A percentile compares a stretch with the other conserved stretches of the same genome.
phyloP scores from a whole-genome alignment of 1,140 invertebrate species.

The Phortica variegata region DNA sequence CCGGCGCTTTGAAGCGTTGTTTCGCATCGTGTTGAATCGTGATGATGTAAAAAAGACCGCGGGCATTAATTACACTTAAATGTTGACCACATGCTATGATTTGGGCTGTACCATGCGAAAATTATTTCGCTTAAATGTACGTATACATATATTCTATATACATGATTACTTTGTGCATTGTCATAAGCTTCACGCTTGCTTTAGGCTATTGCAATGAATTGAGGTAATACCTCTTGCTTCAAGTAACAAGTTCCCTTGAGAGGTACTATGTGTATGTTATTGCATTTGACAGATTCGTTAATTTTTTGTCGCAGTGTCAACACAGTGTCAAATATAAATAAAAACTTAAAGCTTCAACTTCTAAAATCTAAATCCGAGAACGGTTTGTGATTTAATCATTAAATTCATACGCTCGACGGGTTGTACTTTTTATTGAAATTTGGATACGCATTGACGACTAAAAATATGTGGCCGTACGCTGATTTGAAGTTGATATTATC shows the following conservation, averaged over 20 bases:
- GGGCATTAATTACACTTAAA: conserved; percentile 54
- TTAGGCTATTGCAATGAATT: background rate
- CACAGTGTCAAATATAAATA: conserved; percentile 35
- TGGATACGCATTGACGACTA: conserved; percentile 21
- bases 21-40: background rate
- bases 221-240: conserved; percentile 32
- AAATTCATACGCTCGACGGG: conserved; percentile 47
- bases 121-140: conserved; percentile 9
- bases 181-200: background rate
- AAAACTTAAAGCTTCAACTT: conserved; percentile 6
- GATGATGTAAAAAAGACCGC: conserved; percentile 17
- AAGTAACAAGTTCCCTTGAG: conserved; percentile 35
- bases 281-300: conserved; percentile 41
- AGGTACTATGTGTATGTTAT: conserved; percentile 8
- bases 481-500: conserved; percentile 33
- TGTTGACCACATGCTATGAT: conserved; percentile 53
- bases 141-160: conserved; percentile 10
- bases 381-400: conserved; percentile 47
- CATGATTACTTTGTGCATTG: background rate
- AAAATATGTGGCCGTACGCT: conserved; percentile 24
- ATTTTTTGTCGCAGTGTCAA: conserved; percentile 47
- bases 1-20: conserved; percentile 1
- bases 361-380: conserved; percentile 1
- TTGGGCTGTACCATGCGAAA: conserved; percentile 15
- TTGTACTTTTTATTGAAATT: conserved; percentile 40